phyloP scores from a whole-genome alignment of 2,113 vertebrate species.

The Oncorhynchus nerka region DNA sequence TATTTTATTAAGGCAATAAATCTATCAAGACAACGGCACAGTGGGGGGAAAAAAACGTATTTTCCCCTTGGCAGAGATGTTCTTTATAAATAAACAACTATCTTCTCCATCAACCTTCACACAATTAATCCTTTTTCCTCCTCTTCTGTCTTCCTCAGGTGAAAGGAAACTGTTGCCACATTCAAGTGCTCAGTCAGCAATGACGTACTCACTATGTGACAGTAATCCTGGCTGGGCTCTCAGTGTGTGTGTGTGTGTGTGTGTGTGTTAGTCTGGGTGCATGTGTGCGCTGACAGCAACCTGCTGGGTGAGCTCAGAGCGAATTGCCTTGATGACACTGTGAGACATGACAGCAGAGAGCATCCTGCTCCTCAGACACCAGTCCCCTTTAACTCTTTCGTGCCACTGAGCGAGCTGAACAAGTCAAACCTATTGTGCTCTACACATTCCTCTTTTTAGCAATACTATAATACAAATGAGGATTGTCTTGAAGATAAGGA shows the following conservation, averaged over 20 bases:
- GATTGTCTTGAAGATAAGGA: not conserved
- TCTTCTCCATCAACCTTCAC: constrained; percentile 42
- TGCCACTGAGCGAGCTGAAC: constrained; percentile 33
- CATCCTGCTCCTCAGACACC: constrained; percentile 60
- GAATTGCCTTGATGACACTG: constrained; percentile 48
- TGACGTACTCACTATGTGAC: constrained; percentile 60
- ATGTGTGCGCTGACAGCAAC: constrained; percentile 62
- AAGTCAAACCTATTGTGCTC: constrained; percentile 22
- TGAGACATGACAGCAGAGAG: constrained; percentile 64
- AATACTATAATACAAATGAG: not conserved
- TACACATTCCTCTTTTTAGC: constrained; percentile 11
- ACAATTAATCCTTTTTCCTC: constrained; percentile 12
- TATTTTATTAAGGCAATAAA: constrained; percentile 73
- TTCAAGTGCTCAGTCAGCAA: constrained; percentile 59
- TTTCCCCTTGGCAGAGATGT: constrained; percentile 39
- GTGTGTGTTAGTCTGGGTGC: constrained; percentile 23
- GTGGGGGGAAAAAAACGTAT: constrained; percentile 33
- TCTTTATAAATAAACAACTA: constrained; percentile 66
- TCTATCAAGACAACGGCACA: constrained; percentile 61
- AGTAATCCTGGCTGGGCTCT: constrained; percentile 69
- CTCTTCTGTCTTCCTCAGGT: constrained; percentile 58
- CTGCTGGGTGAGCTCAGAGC: constrained; percentile 63
- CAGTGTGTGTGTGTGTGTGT: constrained; percentile 8
- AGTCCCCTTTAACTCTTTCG: constrained; percentile 55
- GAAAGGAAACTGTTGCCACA: constrained; percentile 66